phyloP scores from a whole-genome alignment of 2,888 invertebrate genomes.

The Eremobia ochroleuca region DNA sequence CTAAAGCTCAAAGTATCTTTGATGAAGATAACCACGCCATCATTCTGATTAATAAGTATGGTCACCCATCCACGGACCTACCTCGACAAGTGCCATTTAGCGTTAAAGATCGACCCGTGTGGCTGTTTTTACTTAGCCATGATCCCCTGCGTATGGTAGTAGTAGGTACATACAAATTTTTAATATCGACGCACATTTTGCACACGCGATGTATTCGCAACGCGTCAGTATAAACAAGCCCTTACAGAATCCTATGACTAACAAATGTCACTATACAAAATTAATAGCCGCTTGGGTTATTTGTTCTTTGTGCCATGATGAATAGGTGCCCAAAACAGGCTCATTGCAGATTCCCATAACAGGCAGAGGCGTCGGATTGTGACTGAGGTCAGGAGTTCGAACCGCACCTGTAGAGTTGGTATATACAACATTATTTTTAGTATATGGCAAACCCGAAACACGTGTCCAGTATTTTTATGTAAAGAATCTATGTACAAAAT shows the following conservation, averaged over 20 bases:
- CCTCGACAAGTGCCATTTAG: neutral
- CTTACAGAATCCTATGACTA: slow-evolving; percentile 17
- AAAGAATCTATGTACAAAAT: too few relatives aligned
- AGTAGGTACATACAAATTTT: too few relatives aligned
- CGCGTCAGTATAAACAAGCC: neutral
- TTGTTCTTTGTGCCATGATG: slow-evolving; percentile 31
- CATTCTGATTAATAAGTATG: too few relatives aligned
- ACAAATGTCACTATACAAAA: slow-evolving; percentile 29
- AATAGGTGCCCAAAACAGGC: slow-evolving; percentile 35
- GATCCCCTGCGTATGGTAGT: too few relatives aligned
- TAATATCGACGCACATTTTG: neutral
- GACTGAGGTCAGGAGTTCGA: slow-evolving; percentile 30
- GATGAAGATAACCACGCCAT: too few relatives aligned
- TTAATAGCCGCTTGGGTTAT: slow-evolving; percentile 29
- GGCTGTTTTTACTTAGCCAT: neutral
- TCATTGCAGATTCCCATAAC: slow-evolving; percentile 6
- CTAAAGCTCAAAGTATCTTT: too few relatives aligned
- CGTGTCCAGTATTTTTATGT: too few relatives aligned
- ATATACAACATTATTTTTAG: too few relatives aligned
- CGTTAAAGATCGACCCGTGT: neutral
- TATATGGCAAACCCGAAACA: too few relatives aligned
- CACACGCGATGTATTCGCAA: neutral
- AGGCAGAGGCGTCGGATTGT: slow-evolving; percentile 1
- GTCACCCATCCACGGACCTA: neutral
- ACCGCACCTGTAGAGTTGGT: slow-evolving; percentile 2